phyloP scores from a whole-genome alignment of 2,888 invertebrate genomes.

The Saturnia pavonia region DNA sequence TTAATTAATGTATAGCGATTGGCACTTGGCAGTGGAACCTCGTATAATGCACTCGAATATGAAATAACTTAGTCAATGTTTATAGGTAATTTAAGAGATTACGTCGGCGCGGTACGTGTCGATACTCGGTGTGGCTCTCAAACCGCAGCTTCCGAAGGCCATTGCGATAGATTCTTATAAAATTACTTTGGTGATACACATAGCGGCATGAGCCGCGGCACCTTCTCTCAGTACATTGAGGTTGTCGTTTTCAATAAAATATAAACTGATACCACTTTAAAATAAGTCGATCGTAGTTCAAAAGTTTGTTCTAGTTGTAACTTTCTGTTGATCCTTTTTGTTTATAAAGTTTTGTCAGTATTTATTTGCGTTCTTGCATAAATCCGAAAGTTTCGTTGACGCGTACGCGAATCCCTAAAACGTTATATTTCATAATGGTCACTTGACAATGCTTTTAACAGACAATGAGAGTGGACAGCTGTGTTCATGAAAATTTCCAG shows the following conservation, averaged over 20 bases:
- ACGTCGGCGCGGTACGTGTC: constrained; percentile 16
- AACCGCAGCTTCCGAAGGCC: constrained; percentile 22
- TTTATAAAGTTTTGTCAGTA: neutral
- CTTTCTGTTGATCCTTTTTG: neutral
- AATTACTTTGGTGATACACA: neutral
- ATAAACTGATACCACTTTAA: too few species aligned
- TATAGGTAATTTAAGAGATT: constrained; percentile 8
- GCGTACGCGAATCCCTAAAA: neutral
- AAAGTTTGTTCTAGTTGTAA: neutral
- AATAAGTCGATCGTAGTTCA: neutral
- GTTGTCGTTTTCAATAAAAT: neutral
- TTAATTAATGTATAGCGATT: neutral
- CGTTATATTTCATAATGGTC: constrained; percentile 33
- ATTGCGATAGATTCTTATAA: constrained; percentile 11
- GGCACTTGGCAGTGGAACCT: neutral
- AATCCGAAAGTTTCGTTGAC: neutral
- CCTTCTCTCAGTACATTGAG: constrained; percentile 7
- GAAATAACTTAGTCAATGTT: constrained; percentile 13
- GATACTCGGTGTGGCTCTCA: neutral
- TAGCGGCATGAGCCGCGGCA: constrained; percentile 10
- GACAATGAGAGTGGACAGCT: constrained; percentile 36
- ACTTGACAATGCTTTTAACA: constrained; percentile 35
- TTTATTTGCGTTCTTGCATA: neutral
- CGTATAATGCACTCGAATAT: constrained; percentile 6
- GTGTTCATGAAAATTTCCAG: constrained; percentile 27